phyloP scores from a whole-genome alignment of 2,888 invertebrate genomes.

The Mimumesa dahlbomi region DNA sequence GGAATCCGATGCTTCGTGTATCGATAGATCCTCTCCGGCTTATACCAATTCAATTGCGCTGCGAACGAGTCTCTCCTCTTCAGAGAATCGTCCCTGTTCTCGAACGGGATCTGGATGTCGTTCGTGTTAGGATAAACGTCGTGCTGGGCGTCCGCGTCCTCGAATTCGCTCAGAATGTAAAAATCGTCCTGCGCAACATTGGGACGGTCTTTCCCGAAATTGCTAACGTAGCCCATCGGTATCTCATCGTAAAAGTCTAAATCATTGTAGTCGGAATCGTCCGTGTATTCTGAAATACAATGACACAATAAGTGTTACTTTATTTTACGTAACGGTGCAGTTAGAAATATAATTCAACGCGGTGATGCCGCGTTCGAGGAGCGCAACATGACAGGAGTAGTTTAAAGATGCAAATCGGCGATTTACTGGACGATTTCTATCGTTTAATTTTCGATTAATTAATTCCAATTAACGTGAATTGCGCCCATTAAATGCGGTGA shows the following conservation, averaged over 20 bases:
- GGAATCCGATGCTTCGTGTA: constrained; percentile 77
- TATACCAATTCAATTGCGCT: constrained; percentile 54
- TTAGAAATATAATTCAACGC: background rate
- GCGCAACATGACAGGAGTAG: background rate
- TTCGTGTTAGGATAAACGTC: constrained; percentile 25
- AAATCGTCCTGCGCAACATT: constrained; percentile 65
- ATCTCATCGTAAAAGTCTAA: constrained; percentile 70
- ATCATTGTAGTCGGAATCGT: constrained; percentile 73
- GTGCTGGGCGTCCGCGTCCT: constrained; percentile 33
- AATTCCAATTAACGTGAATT: constrained; percentile 59
- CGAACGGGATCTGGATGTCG: constrained; percentile 23
- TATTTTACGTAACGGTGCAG: background rate
- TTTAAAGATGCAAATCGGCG: background rate
- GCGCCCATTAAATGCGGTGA: constrained; percentile 45
- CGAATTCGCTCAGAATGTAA: constrained; percentile 63
- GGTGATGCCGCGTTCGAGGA: background rate
- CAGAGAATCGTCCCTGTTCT: constrained; percentile 9
- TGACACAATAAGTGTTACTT: background rate
- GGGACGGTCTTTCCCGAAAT: constrained; percentile 39
- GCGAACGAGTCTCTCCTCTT: constrained; percentile 23
- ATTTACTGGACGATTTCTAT: constrained; percentile 10
- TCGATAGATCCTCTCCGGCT: constrained; percentile 68
- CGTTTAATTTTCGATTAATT: constrained; percentile 55
- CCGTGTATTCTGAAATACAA: constrained; percentile 66
- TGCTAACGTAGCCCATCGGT: constrained; percentile 51